Evolutionary conservation across 2,797 vertebrate genomes (phyloP).

Genomic region (Darevskia nairensis): DNA sequence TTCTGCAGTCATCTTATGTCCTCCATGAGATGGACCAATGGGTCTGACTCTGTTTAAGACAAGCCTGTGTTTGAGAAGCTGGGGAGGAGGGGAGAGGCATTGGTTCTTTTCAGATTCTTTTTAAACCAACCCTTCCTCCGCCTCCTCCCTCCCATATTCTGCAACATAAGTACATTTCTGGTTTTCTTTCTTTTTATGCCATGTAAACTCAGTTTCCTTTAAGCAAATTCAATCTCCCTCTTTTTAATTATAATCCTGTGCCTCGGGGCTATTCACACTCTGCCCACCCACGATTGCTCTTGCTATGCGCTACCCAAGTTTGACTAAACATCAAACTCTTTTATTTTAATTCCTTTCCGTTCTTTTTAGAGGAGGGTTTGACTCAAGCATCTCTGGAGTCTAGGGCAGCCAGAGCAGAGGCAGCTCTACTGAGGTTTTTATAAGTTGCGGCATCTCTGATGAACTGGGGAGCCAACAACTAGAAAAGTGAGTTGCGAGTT

Average conservation of each 20-base stretch:
- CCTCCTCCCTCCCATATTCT: neutral
- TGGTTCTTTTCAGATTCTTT: neutral
- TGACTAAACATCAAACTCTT: conserved; percentile 13
- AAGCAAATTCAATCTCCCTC: conserved; percentile 17
- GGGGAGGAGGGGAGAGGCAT: neutral
- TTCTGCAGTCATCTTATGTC: neutral
- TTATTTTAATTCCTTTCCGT: neutral
- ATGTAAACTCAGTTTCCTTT: conserved; percentile 4
- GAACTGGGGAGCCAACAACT: neutral
- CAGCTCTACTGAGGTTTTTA: neutral
- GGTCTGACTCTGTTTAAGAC: too few relatives aligned
- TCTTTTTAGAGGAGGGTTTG: neutral
- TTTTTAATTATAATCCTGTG: conserved; percentile 6
- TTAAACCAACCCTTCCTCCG: too few relatives aligned
- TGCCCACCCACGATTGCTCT: conserved; percentile 4
- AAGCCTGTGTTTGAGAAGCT: neutral
- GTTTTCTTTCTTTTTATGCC: conserved; percentile 8
- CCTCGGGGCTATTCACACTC: neutral
- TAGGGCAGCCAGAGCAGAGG: neutral
- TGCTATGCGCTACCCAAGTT: neutral
- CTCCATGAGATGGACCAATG: too few relatives aligned
- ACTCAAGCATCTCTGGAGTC: neutral
- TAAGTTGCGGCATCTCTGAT: neutral
- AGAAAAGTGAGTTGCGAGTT: neutral
- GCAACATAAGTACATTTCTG: conserved; percentile 6